Conservation (phyloP, 1,140 invertebrate species). For the Meteorus sp. region DNA sequence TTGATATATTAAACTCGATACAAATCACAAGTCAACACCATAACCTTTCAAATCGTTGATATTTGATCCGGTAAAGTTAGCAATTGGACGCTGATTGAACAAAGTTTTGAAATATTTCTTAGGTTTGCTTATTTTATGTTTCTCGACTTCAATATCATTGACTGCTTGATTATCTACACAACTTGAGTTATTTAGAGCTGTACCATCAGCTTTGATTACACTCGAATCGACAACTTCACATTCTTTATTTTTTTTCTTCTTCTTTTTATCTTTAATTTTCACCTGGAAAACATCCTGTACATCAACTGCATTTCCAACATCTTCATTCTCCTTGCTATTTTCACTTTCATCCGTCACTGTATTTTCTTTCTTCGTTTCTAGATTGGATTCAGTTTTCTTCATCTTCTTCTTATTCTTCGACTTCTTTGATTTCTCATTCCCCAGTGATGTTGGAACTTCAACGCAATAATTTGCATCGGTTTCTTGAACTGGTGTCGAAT, state of each 20-base stretch:
- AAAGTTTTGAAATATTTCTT: conserved; percentile 44
- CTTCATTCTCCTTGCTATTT: conserved; percentile 19
- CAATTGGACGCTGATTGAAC: conserved; percentile 38
- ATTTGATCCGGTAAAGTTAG: conserved; percentile 49
- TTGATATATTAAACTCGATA: too few relatives aligned
- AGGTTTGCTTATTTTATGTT: conserved; percentile 19
- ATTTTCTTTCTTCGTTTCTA: conserved; percentile 18
- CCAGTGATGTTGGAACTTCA: too few relatives aligned
- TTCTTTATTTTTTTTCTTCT: too few relatives aligned
- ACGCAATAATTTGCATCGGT: too few relatives aligned
- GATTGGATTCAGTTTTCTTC: conserved; percentile 15
- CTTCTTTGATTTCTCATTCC: not conserved
- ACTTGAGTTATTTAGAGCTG: not conserved
- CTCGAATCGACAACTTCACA: not conserved
- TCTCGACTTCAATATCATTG: not conserved
- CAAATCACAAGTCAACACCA: conserved; percentile 23
- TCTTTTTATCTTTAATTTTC: too few relatives aligned
- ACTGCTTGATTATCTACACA: not conserved
- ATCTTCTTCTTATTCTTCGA: not conserved
- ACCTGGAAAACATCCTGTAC: too few relatives aligned
- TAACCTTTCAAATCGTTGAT: conserved; percentile 50
- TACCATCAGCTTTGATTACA: not conserved
- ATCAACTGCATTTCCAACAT: not conserved
- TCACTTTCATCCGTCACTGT: not conserved
- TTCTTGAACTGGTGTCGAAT: not conserved